These are phyloP conservation scores for Melanotaenia nigrans DNA, from an alignment of 2,797 vertebrate genomes.

Conservation along the genomic window DNA sequence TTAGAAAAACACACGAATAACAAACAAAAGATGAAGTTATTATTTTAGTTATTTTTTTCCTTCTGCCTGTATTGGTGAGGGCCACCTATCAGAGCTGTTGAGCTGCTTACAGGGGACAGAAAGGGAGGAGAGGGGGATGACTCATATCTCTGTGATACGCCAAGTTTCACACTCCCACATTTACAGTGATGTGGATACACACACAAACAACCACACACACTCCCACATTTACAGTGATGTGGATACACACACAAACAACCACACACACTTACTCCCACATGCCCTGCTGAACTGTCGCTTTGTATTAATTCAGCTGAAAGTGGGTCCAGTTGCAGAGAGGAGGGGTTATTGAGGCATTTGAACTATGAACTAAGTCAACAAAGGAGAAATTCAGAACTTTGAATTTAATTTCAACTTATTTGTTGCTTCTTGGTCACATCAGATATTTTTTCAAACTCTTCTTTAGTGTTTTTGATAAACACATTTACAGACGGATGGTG, in stretches of 20 bases:
- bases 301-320: conserved; percentile 61
- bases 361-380: conserved; percentile 18
- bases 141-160: conserved; percentile 64
- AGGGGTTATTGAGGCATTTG: conserved; percentile 6
- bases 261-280: conserved; percentile 40
- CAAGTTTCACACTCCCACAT: conserved; percentile 62
- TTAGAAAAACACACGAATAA: conserved; percentile 13
- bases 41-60: background rate
- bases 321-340: conserved; percentile 32
- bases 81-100: conserved; percentile 53
- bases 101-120: conserved; percentile 44
- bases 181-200: conserved; percentile 37
- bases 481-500: conserved; percentile 20
- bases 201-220: conserved; percentile 27
- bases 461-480: conserved; percentile 7
- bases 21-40: too few species aligned
- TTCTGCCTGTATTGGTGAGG: conserved; percentile 40
- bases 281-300: conserved; percentile 70
- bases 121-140: conserved; percentile 51
- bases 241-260: conserved; percentile 33
- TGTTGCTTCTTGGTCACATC: conserved; percentile 33
- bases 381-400: conserved; percentile 35
- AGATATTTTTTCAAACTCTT: conserved; percentile 13
- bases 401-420: conserved; percentile 36
- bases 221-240: conserved; percentile 46